A percentile compares a stretch with the other conserved stretches of the same genome.
Evolutionary conservation across 1,140 invertebrate genomes (phyloP).

Genomic region (Aphis gossypii): DNA sequence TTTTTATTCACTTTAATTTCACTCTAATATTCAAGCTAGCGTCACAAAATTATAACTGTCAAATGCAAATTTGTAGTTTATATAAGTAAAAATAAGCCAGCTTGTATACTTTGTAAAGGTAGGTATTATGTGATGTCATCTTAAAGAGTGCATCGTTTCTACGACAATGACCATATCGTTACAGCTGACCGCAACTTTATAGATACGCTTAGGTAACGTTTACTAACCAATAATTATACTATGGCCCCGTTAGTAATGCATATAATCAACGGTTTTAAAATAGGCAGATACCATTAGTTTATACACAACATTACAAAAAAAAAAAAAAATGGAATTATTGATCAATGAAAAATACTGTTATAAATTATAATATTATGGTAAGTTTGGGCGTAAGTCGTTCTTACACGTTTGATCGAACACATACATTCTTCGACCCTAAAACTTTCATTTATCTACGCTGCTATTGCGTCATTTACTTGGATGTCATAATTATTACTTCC

Average conservation of each 20-base stretch:
- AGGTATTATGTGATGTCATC: too few species aligned
- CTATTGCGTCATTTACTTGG: background rate
- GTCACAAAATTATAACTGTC: too few species aligned
- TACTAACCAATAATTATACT: background rate
- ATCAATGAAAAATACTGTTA: background rate
- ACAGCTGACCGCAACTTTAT: background rate
- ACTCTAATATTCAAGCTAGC: too few species aligned
- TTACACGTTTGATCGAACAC: background rate
- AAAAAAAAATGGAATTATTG: background rate
- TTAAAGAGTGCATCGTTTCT: background rate
- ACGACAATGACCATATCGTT: background rate
- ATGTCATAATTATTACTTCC: background rate
- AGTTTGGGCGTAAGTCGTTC: background rate
- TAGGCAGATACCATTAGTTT: background rate
- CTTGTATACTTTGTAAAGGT: too few species aligned
- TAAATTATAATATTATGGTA: background rate
- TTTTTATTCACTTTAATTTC: too few species aligned
- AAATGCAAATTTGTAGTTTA: too few species aligned
- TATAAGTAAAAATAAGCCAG: too few species aligned
- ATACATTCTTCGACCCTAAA: background rate
- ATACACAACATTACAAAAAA: background rate
- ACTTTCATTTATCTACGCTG: constrained; percentile 2
- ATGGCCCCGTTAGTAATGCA: background rate
- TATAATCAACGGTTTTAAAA: background rate
- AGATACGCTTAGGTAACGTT: background rate